Base-by-base conservation (phyloP, 2,888 invertebrate genomes). In the Nomada fucata region DNA sequence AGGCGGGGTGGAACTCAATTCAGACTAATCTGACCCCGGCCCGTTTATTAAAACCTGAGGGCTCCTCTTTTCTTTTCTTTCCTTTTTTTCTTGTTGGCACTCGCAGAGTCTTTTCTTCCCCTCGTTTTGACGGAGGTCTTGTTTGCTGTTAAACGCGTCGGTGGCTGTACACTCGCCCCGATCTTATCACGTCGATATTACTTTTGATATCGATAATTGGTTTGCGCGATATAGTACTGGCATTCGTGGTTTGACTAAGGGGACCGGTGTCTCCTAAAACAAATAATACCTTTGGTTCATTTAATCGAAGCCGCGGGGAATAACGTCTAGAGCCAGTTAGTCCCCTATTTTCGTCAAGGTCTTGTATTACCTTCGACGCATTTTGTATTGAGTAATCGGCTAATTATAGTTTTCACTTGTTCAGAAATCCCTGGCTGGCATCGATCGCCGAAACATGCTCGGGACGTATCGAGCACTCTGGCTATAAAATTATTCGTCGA, bases 341-440 rank as follows among this genome's bases (percentile, higher is more conserved):
- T 79, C 74, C 63, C 74, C 65, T 90, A 90, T 90, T 90, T 90
- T 80, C 72, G 90, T 85, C 87, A 82, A 86, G 89, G 88, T 84
- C 91, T 89, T 86, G 88, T 82, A 86, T 89, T 83, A 89, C 90
- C 89, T 90, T 88, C 88, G 86, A 82, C 83, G 86, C 84, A 91
- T 89, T 90, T 86, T 81, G 86, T 89, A 91, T 90, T 88, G 90
- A 89, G 90, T 90, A 90, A 90, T 89, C 84, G 77, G 86, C 89
- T 90, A 90, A 90, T 90, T 90, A 90, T 90, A 90, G 89, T 88
- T 85, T 86, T 84, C 86, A 81, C 85, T 88, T 88, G 84, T 89
- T 86, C 86, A 84, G 86, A 86, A 89, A 89, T 36, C 82, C 69
- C 74, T 59, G 75, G 65, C 69, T 78, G 79, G 85, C 85, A 85